phyloP scores from a whole-genome alignment of 2,888 invertebrate species.

The Coecobrya sp. region DNA sequence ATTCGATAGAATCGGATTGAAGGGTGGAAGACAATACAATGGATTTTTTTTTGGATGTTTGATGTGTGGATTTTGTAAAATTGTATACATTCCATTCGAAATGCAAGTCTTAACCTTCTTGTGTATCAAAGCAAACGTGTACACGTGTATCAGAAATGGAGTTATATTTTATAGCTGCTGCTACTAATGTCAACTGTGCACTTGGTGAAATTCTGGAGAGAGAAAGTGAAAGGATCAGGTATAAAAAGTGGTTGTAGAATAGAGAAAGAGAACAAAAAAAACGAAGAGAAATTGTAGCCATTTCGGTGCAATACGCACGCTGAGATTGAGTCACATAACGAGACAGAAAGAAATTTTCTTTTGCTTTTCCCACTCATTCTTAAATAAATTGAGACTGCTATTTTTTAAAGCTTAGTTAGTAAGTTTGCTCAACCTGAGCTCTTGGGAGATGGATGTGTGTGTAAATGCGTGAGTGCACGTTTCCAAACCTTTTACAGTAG shows the following conservation, averaged over 20 bases:
- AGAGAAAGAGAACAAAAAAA: conserved; percentile 13
- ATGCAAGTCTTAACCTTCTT: neutral
- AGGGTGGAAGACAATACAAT: neutral
- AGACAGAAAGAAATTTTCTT: conserved; percentile 6
- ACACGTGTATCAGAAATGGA: neutral
- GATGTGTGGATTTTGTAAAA: neutral
- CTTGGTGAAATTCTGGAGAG: neutral
- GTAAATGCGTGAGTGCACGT: conserved; percentile 28
- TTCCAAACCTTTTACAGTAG: neutral
- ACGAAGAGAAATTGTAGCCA: conserved; percentile 22
- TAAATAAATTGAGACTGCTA: conserved; percentile 2
- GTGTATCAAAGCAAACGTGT: neutral
- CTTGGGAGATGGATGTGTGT: neutral
- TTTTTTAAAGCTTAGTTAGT: conserved; percentile 9
- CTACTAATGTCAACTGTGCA: conserved; percentile 2
- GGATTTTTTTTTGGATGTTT: neutral
- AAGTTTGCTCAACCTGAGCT: conserved; percentile 11
- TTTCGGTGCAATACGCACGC: neutral
- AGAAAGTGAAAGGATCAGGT: neutral
- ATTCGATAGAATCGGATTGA: neutral
- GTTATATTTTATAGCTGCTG: neutral
- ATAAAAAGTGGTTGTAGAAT: neutral
- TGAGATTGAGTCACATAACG: conserved; percentile 63
- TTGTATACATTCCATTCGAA: neutral
- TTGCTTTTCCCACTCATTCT: conserved; percentile 29